Percentiles rank a stretch among this genome's conserved stretches.
Conservation (phyloP, 2,888 invertebrate species). For the Coremacera marginata region DNA sequence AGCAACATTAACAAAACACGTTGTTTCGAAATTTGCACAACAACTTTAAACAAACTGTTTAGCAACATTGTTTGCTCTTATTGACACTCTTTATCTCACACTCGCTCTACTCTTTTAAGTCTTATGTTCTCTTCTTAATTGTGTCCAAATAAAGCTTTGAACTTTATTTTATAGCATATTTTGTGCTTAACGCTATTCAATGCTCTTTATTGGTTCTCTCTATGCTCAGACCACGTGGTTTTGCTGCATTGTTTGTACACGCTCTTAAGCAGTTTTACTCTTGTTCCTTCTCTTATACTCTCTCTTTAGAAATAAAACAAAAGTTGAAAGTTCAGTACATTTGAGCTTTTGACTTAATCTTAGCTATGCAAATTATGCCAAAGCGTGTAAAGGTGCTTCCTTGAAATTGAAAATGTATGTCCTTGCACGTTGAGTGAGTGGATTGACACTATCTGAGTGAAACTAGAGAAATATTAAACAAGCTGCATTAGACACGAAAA, state of each 20-base stretch:
- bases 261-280: no score
- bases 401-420: constrained; percentile 14
- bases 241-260: background rate
- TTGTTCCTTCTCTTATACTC: background rate
- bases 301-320: background rate
- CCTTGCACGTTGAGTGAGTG: background rate
- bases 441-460: background rate
- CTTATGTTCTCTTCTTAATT: no score
- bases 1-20: no score
- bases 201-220: no score
- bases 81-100: background rate
- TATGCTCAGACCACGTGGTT: background rate
- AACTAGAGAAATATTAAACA: no score
- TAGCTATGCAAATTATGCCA: background rate
- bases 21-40: no score
- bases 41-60: no score
- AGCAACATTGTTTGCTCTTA: background rate
- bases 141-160: no score
- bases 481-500: no score
- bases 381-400: background rate
- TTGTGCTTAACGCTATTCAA: no score
- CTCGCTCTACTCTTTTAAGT: background rate
- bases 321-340: background rate
- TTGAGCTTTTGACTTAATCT: background rate
- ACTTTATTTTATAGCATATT: no score